Conservation (phyloP, 2,113 vertebrate genomes). For the Psittacara wagleri region DNA sequence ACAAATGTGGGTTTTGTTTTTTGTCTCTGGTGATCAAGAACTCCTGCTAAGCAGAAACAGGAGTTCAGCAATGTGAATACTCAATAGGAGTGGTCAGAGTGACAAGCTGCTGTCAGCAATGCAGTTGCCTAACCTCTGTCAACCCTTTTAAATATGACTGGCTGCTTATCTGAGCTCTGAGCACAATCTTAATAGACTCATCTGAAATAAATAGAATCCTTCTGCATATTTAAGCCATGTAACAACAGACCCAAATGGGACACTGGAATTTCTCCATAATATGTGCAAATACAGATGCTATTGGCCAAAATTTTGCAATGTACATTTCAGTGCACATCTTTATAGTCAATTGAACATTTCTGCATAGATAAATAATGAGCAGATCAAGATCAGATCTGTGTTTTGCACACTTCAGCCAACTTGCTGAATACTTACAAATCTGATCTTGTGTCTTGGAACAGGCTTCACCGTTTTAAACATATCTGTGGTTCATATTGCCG, state of each 20-base stretch:
- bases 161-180: not conserved
- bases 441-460: not conserved
- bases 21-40: not conserved
- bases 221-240: not conserved
- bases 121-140: not conserved
- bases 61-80: not conserved
- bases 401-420: not conserved
- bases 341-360: not conserved
- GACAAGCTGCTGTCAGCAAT: not conserved
- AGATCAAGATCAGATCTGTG: not conserved
- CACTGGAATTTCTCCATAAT: not conserved
- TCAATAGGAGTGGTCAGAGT: rapidly evolving
- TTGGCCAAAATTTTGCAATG: not conserved
- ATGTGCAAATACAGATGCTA: not conserved
- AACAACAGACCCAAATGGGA: not conserved
- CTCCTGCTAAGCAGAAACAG: not conserved
- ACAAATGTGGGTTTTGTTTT: not conserved
- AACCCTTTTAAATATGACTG: not conserved
- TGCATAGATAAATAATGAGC: not conserved
- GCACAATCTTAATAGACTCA: not conserved
- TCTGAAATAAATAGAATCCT: not conserved
- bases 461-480: not conserved
- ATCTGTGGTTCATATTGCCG: not conserved
- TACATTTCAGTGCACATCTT: not conserved
- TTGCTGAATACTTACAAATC: not conserved